Base-by-base conservation (phyloP, 2,888 invertebrate genomes). In the Pantelozetes paolii region DNA sequence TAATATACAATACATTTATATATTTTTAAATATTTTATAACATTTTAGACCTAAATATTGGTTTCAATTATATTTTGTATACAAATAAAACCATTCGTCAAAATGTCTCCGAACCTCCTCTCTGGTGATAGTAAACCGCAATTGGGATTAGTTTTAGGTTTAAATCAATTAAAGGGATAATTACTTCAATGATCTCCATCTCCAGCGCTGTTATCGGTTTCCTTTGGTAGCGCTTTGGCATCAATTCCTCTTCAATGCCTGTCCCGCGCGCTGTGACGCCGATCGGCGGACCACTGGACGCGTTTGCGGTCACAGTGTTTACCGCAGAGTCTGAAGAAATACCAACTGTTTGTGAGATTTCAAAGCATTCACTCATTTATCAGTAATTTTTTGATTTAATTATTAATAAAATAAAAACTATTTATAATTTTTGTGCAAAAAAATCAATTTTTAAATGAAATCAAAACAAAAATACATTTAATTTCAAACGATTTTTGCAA, bases 161-260 rank as follows among this genome's bases (percentile, higher is more conserved):
- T 6, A 42, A 23, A 26, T 57, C 5, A 26, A 26, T 6, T 57
- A 8, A 57, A 57, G 0, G 15, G 36, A 64, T 1, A 28, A 64
- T 70, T 72, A 71, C 69, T 75, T 77, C 77, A 76, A 78, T 77
- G 20, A 48, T 70, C 74, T 77, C 76, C 71, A 77, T 77, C 74
- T 78, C 78, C 20, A 73, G 40, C 62, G 74, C 74, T 26, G 73
- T 64, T 18, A 78, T 28, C 28, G 77, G 77, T 69, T 78, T 77
- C 45, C 78, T 74, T 72, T 67, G 71, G 76, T 78, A 78, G 70
- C 70, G 75, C 50, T 50, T 50, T 26, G 78, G 78, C 50, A 78
- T 67, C 20, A 76, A 73, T 67, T 71, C 45, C 15, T 78, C 78
- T 30, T 77, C 77, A 50, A 78, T 75, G 50, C 70, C 75, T 9